Base-by-base conservation (phyloP, 2,797 vertebrate genomes). In the Chloroceryle amazona region DNA sequence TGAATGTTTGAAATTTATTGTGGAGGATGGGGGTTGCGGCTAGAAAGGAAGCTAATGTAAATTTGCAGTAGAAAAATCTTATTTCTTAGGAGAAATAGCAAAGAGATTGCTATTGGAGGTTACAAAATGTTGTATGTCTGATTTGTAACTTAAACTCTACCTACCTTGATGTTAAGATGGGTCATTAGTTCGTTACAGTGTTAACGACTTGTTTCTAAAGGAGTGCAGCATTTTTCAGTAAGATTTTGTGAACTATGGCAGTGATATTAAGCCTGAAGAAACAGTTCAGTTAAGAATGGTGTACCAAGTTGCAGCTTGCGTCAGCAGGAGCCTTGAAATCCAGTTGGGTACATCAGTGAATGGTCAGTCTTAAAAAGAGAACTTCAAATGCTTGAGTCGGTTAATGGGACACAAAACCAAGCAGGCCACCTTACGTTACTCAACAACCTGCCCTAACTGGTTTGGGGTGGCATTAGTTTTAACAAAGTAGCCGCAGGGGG, bases 361-460 rank as follows among this genome's bases (percentile, higher is more conserved):
- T 8, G 31, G 39, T 44, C 17, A 16, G 25, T 41, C 22, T 21
- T 15, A 2, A 49, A 72, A 46, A 55, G 25, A 8, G 11, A 41
- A 16, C 11, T 66, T 35, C 13, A 37, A 10, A 1, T 42, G n/a
- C 29, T 63, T 41, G 2, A 21, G 28, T 61, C 22, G 19, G 58
- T n/a, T 75, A 8, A 28, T 44, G 42, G 46, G 26, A 7, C 16
- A 15, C 21, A 5, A 60, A 54, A 42, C 9, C 31, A 44, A 73
- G 60, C 46, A 37, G 71, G 20, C 5, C 0, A 49, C 79, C 10
- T 39, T 62, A 5, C 3, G 58, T 29, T 55, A 20, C 21, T 15
- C 21, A 7, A 8, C 49, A 39, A 1, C 52, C 17, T 1, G 6
- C 37, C 23, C 29, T 13, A 3, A 23, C 2, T 61, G 37, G 4